Base-by-base conservation (phyloP, 2,113 vertebrate species). In the Nanorana parkeri region DNA sequence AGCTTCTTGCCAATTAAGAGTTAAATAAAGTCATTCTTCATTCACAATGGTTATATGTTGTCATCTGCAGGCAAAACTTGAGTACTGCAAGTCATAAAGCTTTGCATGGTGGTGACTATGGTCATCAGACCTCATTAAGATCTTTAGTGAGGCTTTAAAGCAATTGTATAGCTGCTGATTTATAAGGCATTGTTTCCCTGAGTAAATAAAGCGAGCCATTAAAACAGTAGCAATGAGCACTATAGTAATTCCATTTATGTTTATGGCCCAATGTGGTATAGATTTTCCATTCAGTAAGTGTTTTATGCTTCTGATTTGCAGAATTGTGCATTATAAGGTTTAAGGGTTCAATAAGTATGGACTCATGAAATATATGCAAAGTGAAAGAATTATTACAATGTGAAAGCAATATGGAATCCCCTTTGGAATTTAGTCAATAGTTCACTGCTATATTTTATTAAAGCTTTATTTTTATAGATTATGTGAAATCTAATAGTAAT, bases 71-170 rank as follows among this genome's bases (percentile, higher is more conserved):
- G 55, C 21, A 41, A 32, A 6, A 17, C 1, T 10, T n/a, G 55
- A 3, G 72, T 75, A 75, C 5, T 75, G 56, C 28, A 15, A 21
- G 52, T 60, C 20, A 75, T 36, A 60, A 56, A 61, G 11, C 41
- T 11, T 21, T 23, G 28, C 29, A n/a, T 54, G 29, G 29, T 36
- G 19, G 17, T 75, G 29, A 60, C 55, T 75, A 61, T 75, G 72
- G 55, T 61, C 72, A 75, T 75, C 55, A 61, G 36, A 36, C 55
- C 71, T 74, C 54, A 60, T 74, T 74, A 74, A 74, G 55, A 21
- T 41, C 72, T 75, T 75, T 75, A 75, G 55, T 75, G 72, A 75
- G 72, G 72, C 72, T 75, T 61, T 75, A 75, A 75, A 75, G 56
- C 41, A 75, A 75, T 75, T 75, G 72, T n/a, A 61, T 75, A n/a